Base-by-base conservation (phyloP, 2,113 vertebrate genomes). In the Sander vitreus region DNA sequence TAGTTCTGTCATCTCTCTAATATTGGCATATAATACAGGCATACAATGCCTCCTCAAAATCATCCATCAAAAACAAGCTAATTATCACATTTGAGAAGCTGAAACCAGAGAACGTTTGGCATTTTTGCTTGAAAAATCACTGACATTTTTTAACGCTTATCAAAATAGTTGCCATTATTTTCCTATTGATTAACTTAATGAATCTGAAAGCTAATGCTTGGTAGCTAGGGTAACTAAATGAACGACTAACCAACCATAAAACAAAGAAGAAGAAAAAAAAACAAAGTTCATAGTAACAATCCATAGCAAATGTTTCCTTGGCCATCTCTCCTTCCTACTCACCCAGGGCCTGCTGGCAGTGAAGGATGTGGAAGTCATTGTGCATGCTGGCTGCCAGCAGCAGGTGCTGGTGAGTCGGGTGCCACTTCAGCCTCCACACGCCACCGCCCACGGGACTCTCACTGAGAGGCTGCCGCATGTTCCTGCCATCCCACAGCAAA, bases 341-440 rank as follows among this genome's bases (percentile, higher is more conserved):
- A 97, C 97, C 96, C 14, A 94, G n/a, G 3, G 93, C 95, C 25
- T 92, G 85, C 0, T 94, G 95, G 91, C 96, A 97, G 93, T 97
- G 88, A 0, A 99, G 95, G 84, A 99, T 93, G 57, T 96, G 96
- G 82, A 98, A 97, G 67, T 97, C 97, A 0, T 95, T 94, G 86
- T 98, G 96, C 98, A 98, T 99, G 76, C 98, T 99, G 54, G 98
- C 97, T 0, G 97, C 97, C 80, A 99, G 59, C 73, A 99, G 96
- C 80, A 98, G 93, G 14, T 97, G 89, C 0, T 93, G 88, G 7
- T 93, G 77, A 47, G 70, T 87, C 0, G 98, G 98, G 53, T 99
- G 97, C 98, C 98, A 99, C 92, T 97, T 99, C 11, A 99, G 89
- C 91, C 98, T 93, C 98, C 98, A 99, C 3, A 99, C 97, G 0